These are phyloP conservation scores for Campylomormyrus numenius DNA, from an alignment of 2,113 vertebrate species.

Conservation along the genomic window DNA sequence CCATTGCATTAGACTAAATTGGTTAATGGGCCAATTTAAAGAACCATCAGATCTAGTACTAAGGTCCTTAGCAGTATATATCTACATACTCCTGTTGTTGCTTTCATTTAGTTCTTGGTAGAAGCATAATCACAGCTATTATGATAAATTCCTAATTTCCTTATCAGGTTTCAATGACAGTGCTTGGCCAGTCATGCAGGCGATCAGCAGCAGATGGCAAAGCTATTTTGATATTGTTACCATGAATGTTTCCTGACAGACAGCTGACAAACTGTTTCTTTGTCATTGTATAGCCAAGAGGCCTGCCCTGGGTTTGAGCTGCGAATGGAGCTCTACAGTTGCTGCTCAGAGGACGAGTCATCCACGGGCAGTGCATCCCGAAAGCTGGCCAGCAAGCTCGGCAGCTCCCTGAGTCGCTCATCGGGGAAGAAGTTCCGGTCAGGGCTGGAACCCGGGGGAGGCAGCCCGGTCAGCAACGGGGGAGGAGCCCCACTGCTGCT, in stretches of 20 bases:
- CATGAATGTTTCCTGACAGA: background rate
- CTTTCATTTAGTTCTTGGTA: background rate
- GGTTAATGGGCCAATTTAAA: background rate
- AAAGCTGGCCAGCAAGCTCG: conserved; percentile 63
- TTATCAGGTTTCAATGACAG: background rate
- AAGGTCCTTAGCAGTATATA: background rate
- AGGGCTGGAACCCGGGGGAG: conserved; percentile 55
- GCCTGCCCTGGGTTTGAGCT: conserved; percentile 70
- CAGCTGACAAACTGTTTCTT: background rate
- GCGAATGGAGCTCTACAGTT: conserved; percentile 73
- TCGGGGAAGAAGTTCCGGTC: conserved; percentile 65
- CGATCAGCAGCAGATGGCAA: background rate
- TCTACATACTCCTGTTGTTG: background rate
- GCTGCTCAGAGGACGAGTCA: conserved; percentile 58
- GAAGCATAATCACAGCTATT: background rate
- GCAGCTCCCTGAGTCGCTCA: conserved; percentile 68
- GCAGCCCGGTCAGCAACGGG: too few species aligned
- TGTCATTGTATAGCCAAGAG: conserved; percentile 37
- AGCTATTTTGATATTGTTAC: background rate
- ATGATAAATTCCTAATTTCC: background rate
- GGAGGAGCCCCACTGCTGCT: conserved; percentile 49
- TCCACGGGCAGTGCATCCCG: conserved; percentile 46
- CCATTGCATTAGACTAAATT: background rate
- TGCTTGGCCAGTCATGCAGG: background rate
- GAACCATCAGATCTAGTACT: background rate